A percentile compares a stretch with the other conserved stretches of the same genome.
Evolutionary conservation across 2,888 invertebrate species (phyloP).

Genomic region (Gastracanthus pulcherrimus): DNA sequence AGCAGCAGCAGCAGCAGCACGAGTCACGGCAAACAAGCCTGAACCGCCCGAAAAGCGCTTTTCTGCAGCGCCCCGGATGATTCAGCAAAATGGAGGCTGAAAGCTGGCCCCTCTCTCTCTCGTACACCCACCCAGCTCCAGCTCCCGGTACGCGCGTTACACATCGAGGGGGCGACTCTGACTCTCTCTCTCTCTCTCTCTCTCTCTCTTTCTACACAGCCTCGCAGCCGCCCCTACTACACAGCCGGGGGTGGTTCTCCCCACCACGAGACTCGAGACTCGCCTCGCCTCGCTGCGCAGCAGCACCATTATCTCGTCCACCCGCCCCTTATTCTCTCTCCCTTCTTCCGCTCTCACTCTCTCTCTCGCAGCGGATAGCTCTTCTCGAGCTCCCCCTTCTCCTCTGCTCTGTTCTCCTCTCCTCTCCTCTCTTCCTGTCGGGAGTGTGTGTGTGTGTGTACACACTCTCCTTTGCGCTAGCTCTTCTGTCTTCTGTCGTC

Average conservation of each 20-base stretch:
- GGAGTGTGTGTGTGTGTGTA: no score
- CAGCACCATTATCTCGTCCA: slow-evolving; percentile 41
- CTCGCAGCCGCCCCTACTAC: not conserved
- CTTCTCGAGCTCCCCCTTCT: slow-evolving; percentile 15
- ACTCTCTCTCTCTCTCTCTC: no score
- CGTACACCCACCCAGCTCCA: slow-evolving; percentile 25
- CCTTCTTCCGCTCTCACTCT: slow-evolving; percentile 5
- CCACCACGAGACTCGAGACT: not conserved
- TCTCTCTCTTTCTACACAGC: no score
- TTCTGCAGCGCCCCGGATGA: slow-evolving; percentile 10
- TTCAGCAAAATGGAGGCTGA: slow-evolving; percentile 59
- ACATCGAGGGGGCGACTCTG: no score
- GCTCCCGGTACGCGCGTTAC: slow-evolving; percentile 25
- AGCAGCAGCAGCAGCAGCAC: no score
- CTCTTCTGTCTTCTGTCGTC: not conserved
- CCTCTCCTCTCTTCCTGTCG: not conserved
- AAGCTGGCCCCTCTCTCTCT: slow-evolving; percentile 8
- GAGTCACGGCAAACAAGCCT: not conserved
- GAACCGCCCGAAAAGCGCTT: not conserved
- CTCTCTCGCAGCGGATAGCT: not conserved
- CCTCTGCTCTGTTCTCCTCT: slow-evolving; percentile 5
- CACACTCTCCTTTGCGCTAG: not conserved
- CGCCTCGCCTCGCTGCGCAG: slow-evolving; percentile 49
- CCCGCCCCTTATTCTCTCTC: slow-evolving; percentile 49
- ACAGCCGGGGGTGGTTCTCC: slow-evolving; percentile 48